phyloP scores from a whole-genome alignment of 1,140 invertebrate species.

The Aphelinus certus region DNA sequence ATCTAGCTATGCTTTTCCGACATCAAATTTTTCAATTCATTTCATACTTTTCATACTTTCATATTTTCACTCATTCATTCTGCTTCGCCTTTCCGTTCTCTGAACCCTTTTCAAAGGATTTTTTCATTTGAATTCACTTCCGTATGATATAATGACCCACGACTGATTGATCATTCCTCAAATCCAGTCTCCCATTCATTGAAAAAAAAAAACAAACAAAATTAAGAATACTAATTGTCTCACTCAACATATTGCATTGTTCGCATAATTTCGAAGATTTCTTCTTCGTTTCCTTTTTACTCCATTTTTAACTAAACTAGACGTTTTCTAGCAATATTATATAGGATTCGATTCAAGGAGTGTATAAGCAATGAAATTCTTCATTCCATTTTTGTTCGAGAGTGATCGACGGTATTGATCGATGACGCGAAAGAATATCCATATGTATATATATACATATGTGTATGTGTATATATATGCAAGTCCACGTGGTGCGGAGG shows the following conservation, averaged over 20 bases:
- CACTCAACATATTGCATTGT: slow-evolving; percentile 30
- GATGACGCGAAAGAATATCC: slow-evolving; percentile 27
- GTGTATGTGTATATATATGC: not conserved
- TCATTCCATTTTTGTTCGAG: slow-evolving; percentile 18
- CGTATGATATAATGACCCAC: slow-evolving; percentile 13
- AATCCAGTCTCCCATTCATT: slow-evolving; percentile 30
- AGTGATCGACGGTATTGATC: slow-evolving; percentile 29
- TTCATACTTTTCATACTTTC: slow-evolving; percentile 5
- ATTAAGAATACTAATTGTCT: slow-evolving; percentile 31
- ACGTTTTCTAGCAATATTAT: slow-evolving; percentile 34
- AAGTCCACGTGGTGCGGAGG: slow-evolving; percentile 28
- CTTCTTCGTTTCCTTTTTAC: slow-evolving; percentile 16
- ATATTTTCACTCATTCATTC: slow-evolving; percentile 21
- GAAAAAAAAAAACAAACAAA: slow-evolving; percentile 36
- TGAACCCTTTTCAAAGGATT: not conserved
- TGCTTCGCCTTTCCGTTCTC: not conserved
- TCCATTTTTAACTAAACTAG: slow-evolving; percentile 37
- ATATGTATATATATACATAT: slow-evolving; percentile 14
- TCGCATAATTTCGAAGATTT: slow-evolving; percentile 21
- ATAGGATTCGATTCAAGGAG: slow-evolving; percentile 34
- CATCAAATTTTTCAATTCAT: slow-evolving; percentile 21
- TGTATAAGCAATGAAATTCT: slow-evolving; percentile 31
- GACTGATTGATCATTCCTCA: slow-evolving; percentile 16
- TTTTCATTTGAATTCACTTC: slow-evolving; percentile 25
- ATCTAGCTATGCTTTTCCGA: slow-evolving; percentile 55